phyloP scores from a whole-genome alignment of 1,140 invertebrate genomes.

The Pomphorhynchus laevis region DNA sequence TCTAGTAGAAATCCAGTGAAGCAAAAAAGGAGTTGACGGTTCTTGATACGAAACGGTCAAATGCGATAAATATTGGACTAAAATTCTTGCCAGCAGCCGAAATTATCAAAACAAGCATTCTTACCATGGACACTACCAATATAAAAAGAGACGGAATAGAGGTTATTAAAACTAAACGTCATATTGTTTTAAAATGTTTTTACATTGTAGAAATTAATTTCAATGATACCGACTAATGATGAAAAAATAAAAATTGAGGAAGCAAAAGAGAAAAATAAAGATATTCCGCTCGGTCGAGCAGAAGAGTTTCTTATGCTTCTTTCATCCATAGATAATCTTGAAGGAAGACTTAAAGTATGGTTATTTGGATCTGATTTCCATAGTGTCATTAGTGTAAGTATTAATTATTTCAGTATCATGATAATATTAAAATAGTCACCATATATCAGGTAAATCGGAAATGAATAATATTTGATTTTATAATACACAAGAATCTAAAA shows the following conservation, averaged over 20 bases:
- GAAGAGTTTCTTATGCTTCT: conserved; percentile 84
- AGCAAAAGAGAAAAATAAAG: conserved; percentile 58
- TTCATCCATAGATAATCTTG: conserved; percentile 65
- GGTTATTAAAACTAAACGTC: conserved; percentile 19
- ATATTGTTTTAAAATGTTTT: conserved; percentile 10
- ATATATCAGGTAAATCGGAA: too few species aligned
- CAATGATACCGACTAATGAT: conserved; percentile 77
- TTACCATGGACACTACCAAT: conserved; percentile 93
- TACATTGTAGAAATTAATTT: conserved; percentile 39
- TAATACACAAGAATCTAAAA: not conserved
- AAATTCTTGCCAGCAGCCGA: conserved; percentile 69
- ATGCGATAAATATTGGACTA: conserved; percentile 98
- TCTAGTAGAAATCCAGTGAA: conserved; percentile 42
- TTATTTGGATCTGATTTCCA: conserved; percentile 93
- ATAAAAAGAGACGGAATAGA: conserved; percentile 90
- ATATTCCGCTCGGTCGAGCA: conserved; percentile 66
- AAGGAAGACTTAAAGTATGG: conserved; percentile 73
- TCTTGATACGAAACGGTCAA: conserved; percentile 74
- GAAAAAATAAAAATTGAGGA: conserved; percentile 78
- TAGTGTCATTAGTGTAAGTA: conserved; percentile 43
- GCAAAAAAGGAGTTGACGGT: conserved; percentile 81
- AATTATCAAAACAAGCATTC: conserved; percentile 78
- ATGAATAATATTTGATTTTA: conserved; percentile 2
- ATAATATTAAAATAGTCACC: not conserved
- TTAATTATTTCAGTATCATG: too few species aligned